A percentile compares a stretch with the other conserved stretches of the same genome.
Conservation (phyloP, 2,888 invertebrate species). For the Stegophylla sp. region DNA sequence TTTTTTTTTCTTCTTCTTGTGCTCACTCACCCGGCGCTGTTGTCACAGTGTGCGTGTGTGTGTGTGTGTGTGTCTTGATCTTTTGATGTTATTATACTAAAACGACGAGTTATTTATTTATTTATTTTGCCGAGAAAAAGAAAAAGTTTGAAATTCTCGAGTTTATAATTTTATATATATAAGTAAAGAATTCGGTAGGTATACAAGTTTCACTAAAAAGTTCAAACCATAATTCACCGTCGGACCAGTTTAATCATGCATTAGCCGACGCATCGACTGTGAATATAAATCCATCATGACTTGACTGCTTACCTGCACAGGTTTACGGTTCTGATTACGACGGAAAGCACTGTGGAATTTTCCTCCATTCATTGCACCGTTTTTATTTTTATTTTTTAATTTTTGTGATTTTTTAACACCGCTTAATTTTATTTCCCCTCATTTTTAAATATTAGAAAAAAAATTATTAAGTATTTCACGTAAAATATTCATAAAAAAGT, state of each 20-base stretch:
- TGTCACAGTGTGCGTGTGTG: no score
- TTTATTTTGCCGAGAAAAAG: background rate
- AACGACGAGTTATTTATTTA: background rate
- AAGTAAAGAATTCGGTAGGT: background rate
- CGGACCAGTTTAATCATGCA: slow-evolving; percentile 37
- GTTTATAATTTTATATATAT: no score
- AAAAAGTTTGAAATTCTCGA: background rate
- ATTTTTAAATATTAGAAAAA: background rate
- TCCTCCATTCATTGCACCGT: background rate
- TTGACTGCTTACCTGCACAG: slow-evolving; percentile 26
- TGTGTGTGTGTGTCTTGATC: background rate
- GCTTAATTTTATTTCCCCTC: background rate
- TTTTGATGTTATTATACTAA: slow-evolving; percentile 14
- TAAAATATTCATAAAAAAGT: no score
- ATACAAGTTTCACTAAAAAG: slow-evolving; percentile 4
- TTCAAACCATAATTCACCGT: slow-evolving; percentile 14
- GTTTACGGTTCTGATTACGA: background rate
- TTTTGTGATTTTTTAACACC: no score
- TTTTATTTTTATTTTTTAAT: background rate
- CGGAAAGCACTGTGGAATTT: background rate
- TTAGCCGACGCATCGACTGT: slow-evolving; percentile 11
- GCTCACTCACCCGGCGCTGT: no score
- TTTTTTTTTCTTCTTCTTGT: no score
- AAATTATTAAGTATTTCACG: background rate
- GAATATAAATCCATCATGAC: slow-evolving; percentile 38